These are phyloP conservation scores for Eufriesea mexicana DNA, from an alignment of 1,140 invertebrate species.

Conservation along the genomic window DNA sequence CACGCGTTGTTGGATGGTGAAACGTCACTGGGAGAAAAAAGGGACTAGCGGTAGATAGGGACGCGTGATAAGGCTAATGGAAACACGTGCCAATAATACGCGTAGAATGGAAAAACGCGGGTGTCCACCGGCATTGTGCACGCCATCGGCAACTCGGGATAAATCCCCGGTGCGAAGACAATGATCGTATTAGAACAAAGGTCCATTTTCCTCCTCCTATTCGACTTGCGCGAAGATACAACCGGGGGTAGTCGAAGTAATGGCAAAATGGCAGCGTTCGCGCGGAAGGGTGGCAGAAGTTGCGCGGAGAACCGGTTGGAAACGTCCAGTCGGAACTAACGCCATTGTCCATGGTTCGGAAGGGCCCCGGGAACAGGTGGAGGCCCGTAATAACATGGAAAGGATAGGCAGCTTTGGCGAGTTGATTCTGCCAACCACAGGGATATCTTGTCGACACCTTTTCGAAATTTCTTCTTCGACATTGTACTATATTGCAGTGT, in stretches of 20 bases:
- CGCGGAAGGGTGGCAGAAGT: neutral
- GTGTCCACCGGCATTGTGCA: neutral
- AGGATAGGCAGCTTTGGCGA: constrained; percentile 60
- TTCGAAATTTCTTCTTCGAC: too few species aligned
- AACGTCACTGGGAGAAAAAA: constrained; percentile 54
- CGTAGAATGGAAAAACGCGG: constrained; percentile 56
- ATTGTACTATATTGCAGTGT: too few species aligned
- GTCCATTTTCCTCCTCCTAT: neutral
- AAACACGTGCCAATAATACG: constrained; percentile 65
- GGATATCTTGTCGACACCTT: constrained; percentile 21
- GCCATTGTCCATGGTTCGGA: constrained; percentile 45
- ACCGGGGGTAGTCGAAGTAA: neutral
- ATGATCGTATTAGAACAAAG: constrained; percentile 8
- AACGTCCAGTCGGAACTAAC: constrained; percentile 18
- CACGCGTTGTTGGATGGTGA: neutral
- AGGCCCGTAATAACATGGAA: constrained; percentile 64
- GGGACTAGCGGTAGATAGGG: constrained; percentile 50
- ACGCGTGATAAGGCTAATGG: constrained; percentile 65
- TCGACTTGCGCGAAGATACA: neutral
- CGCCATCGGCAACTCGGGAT: constrained; percentile 23
- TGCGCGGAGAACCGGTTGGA: constrained; percentile 34
- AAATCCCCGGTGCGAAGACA: constrained; percentile 16
- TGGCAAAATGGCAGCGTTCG: neutral
- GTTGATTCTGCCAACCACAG: constrained; percentile 56
- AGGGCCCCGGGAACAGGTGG: constrained; percentile 60